Evolutionary conservation across 2,888 invertebrate genomes (phyloP).

Genomic region (Rhaphigaster nebulosa): DNA sequence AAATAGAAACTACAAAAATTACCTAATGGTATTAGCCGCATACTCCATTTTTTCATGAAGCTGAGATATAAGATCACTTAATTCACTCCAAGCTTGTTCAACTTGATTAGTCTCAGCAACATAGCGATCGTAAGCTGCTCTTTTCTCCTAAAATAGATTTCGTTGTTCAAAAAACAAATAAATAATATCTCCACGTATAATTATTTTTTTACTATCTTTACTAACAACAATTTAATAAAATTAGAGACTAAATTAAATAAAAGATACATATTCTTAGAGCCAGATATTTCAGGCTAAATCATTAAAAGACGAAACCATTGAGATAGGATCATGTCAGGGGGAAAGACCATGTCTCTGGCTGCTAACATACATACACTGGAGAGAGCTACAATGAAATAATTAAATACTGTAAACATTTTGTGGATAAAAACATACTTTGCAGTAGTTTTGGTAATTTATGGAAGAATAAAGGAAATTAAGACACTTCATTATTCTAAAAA

Average conservation of each 20-base stretch:
- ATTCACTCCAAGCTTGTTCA: slow-evolving; percentile 89
- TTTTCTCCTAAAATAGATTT: slow-evolving; percentile 74
- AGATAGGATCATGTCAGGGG: not conserved
- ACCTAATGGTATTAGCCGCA: slow-evolving; percentile 90
- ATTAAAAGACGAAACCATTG: not conserved
- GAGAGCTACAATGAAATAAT: not conserved
- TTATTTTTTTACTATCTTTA: not conserved
- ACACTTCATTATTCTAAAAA: not conserved
- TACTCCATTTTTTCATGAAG: slow-evolving; percentile 94
- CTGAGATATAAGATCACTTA: slow-evolving; percentile 88
- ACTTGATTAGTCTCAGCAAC: slow-evolving; percentile 83
- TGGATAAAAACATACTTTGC: not conserved
- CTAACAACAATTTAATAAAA: not conserved
- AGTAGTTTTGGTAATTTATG: not conserved
- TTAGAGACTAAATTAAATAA: not conserved
- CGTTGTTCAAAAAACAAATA: not conserved
- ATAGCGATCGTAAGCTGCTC: slow-evolving; percentile 81
- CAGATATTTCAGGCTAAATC: too few species aligned
- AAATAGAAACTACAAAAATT: slow-evolving; percentile 60
- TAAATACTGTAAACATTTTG: not conserved
- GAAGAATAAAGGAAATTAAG: not conserved
- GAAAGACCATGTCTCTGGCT: too few species aligned
- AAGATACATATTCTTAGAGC: not conserved
- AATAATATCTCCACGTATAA: not conserved
- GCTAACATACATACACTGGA: too few species aligned